Evolutionary conservation across 2,113 vertebrate species (phyloP).

Genomic region (Ceyx margarethae): DNA sequence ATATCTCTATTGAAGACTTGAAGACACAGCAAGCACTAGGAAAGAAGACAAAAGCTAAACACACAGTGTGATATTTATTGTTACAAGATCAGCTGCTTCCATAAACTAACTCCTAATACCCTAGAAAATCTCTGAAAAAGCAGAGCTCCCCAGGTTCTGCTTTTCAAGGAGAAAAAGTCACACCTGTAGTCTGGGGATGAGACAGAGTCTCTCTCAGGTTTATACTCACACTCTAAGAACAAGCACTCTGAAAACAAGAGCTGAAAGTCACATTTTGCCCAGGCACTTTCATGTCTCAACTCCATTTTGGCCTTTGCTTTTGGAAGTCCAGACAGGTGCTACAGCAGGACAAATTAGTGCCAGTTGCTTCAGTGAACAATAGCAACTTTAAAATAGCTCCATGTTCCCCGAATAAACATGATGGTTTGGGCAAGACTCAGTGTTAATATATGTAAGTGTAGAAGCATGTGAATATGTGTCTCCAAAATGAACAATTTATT

Average conservation of each 20-base stretch:
- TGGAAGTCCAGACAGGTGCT: background rate
- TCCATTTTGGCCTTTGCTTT: background rate
- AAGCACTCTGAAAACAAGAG: background rate
- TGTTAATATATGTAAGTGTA: background rate
- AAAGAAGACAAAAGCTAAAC: background rate
- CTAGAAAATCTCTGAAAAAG: slow-evolving; percentile 32
- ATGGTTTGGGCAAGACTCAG: background rate
- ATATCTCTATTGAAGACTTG: background rate
- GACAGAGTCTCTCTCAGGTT: background rate
- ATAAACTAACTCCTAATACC: background rate
- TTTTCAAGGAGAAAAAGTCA: background rate
- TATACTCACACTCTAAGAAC: background rate
- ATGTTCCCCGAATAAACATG: background rate
- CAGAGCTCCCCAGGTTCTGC: background rate
- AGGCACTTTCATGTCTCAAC: background rate
- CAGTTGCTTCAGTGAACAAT: background rate
- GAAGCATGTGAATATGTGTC: background rate
- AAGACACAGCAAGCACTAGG: background rate
- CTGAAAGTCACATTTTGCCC: background rate
- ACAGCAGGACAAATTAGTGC: background rate
- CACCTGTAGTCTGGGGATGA: background rate
- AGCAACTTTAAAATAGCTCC: background rate
- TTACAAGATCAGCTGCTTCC: background rate
- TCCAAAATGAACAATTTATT: background rate
- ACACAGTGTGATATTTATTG: background rate